A percentile compares a stretch with the other conserved stretches of the same genome.
Evolutionary conservation across 2,113 vertebrate species (phyloP).

Genomic region (Anarhynchus alexandrinus): DNA sequence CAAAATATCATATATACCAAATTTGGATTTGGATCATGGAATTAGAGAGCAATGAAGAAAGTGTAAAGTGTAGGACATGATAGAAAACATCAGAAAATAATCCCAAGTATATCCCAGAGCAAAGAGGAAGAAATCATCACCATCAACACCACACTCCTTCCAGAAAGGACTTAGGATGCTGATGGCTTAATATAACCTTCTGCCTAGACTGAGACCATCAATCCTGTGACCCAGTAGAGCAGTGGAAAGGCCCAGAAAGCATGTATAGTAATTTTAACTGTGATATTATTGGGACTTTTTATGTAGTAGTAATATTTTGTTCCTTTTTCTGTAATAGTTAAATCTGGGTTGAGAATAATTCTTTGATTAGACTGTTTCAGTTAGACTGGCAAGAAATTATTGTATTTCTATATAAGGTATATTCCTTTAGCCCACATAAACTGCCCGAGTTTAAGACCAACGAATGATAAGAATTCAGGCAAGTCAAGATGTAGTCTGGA

Average conservation of each 20-base stretch:
- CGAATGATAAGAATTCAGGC: not conserved
- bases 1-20: not conserved
- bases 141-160: not conserved
- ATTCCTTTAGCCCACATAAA: not conserved
- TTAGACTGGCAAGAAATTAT: not conserved
- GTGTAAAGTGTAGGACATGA: rapidly evolving
- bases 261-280: not conserved
- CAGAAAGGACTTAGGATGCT: not conserved
- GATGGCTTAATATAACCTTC: not conserved
- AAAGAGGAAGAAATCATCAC: not conserved
- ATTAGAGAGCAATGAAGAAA: not conserved
- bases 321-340: not conserved
- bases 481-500: not conserved
- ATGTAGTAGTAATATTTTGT: not conserved
- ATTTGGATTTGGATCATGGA: not conserved
- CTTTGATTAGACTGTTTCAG: not conserved
- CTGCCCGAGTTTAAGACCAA: not conserved
- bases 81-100: not conserved
- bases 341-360: not conserved
- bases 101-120: not conserved
- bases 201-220: rapidly evolving
- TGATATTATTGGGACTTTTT: not conserved
- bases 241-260: not conserved
- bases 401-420: not conserved
- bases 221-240: not conserved